These are phyloP conservation scores for Ceratina japonica DNA, from an alignment of 1,140 invertebrate genomes.

Conservation along the genomic window DNA sequence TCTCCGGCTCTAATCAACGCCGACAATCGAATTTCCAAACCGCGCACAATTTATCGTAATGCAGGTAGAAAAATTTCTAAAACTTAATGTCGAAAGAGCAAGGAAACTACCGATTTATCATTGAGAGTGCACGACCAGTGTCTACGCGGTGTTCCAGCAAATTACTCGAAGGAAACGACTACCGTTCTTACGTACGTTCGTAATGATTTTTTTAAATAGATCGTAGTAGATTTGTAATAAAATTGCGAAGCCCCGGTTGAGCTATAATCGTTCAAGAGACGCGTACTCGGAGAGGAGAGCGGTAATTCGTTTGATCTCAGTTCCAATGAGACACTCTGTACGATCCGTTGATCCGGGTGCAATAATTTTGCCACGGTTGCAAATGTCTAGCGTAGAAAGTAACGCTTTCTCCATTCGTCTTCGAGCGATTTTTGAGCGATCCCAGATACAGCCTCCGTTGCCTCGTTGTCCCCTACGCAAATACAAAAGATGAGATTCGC, in stretches of 20 bases:
- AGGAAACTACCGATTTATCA: constrained; percentile 6
- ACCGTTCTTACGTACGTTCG: too few relatives aligned
- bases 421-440: neutral
- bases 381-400: constrained; percentile 2
- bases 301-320: too few relatives aligned
- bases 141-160: too few relatives aligned
- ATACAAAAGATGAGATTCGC: neutral
- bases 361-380: neutral
- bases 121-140: neutral
- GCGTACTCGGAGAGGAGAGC: too few relatives aligned
- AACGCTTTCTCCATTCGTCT: constrained; percentile 19
- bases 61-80: neutral
- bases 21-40: neutral
- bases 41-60: too few relatives aligned
- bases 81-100: neutral
- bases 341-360: neutral
- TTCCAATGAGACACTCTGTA: neutral
- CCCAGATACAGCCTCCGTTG: neutral
- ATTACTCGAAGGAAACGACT: too few relatives aligned
- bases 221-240: too few relatives aligned
- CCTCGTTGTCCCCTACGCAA: neutral
- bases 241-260: too few relatives aligned
- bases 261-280: too few relatives aligned
- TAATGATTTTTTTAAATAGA: too few relatives aligned
- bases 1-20: neutral